These are phyloP conservation scores for Thalassaphorura encarpata DNA, from an alignment of 1,140 invertebrate species.

Conservation along the genomic window DNA sequence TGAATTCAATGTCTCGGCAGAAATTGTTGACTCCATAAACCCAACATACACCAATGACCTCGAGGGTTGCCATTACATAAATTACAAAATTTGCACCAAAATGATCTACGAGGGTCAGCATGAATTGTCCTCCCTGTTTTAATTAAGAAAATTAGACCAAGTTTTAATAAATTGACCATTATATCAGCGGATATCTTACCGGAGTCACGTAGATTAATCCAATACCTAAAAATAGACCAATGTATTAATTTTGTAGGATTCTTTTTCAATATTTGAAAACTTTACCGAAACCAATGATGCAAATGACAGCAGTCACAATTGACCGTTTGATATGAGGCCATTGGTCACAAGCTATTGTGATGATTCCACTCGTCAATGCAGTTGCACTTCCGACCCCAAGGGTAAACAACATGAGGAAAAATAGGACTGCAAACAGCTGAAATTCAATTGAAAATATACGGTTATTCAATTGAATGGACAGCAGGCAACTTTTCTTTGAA, in stretches of 20 bases:
- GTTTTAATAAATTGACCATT: not conserved
- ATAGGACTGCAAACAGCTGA: conserved; percentile 53
- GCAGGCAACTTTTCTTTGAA: not conserved
- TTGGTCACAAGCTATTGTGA: conserved; percentile 58
- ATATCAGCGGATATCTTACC: too few relatives aligned
- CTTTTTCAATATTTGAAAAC: conserved; percentile 51
- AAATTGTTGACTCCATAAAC: conserved; percentile 50
- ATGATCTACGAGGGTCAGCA: conserved; percentile 63
- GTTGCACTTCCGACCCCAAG: conserved; percentile 34
- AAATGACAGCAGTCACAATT: conserved; percentile 49
- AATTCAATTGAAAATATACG: conserved; percentile 7
- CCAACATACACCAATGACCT: conserved; percentile 43
- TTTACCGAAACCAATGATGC: conserved; percentile 50
- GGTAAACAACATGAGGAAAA: conserved; percentile 44
- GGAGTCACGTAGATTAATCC: conserved; percentile 66
- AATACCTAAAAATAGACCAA: conserved; percentile 34
- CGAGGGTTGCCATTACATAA: conserved; percentile 48
- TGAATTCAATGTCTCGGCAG: conserved; percentile 58
- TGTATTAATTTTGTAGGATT: not conserved
- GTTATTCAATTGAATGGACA: not conserved
- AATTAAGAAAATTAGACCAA: conserved; percentile 42
- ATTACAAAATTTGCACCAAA: conserved; percentile 48
- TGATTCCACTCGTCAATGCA: conserved; percentile 53
- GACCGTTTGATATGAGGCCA: conserved; percentile 53
- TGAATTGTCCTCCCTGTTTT: conserved; percentile 80